These are phyloP conservation scores for Nomada fabriciana DNA, from an alignment of 2,888 invertebrate species.

Conservation along the genomic window DNA sequence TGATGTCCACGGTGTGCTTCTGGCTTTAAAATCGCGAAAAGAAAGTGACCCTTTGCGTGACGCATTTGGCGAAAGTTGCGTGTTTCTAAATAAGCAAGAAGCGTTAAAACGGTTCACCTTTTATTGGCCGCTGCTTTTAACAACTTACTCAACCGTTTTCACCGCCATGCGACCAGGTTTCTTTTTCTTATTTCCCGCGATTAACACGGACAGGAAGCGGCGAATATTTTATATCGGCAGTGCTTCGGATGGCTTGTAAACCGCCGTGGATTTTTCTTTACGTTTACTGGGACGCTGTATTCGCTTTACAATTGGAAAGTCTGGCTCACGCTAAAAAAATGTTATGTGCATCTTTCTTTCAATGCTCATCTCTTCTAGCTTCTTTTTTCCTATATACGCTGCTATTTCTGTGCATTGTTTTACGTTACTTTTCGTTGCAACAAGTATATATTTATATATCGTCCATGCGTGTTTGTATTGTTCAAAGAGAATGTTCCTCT, in stretches of 20 bases:
- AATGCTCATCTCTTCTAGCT: not conserved
- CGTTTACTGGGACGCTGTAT: not conserved
- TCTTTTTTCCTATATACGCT: not conserved
- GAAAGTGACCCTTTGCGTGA: constrained; percentile 52
- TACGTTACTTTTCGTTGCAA: not conserved
- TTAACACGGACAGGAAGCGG: not conserved
- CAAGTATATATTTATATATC: too few relatives aligned
- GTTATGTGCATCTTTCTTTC: not conserved
- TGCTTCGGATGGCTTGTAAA: not conserved
- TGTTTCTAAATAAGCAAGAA: constrained; percentile 24
- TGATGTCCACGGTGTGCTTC: not conserved
- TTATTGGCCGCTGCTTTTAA: constrained; percentile 9
- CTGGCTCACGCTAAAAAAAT: not conserved
- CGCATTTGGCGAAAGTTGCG: constrained; percentile 59
- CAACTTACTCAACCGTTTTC: not conserved
- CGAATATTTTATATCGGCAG: not conserved
- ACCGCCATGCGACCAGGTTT: not conserved
- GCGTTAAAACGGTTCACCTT: constrained; percentile 30
- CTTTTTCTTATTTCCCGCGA: not conserved
- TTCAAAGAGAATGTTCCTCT: not conserved
- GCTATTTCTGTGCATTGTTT: not conserved
- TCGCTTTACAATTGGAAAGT: not conserved
- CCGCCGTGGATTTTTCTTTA: not conserved
- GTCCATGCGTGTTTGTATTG: too few relatives aligned
- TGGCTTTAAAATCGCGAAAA: constrained; percentile 27